A percentile compares a stretch with the other conserved stretches of the same genome.
Conservation (phyloP, 2,113 vertebrate genomes). For the Halcyon senegalensis region DNA sequence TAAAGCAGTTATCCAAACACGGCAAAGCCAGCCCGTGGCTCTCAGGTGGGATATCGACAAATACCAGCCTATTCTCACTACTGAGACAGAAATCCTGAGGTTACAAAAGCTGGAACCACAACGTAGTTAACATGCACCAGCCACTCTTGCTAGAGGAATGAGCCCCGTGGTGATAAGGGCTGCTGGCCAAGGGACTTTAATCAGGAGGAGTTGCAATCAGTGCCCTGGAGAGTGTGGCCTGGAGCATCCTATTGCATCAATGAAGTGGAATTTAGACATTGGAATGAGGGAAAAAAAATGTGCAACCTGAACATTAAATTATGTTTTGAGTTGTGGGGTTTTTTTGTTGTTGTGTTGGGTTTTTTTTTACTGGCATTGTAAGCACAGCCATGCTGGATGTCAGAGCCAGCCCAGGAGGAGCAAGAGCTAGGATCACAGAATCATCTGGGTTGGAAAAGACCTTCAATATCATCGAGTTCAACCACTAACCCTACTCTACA, state of each 20-base stretch:
- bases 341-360: background rate
- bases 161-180: background rate
- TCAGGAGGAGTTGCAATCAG: background rate
- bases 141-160: background rate
- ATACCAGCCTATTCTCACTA: background rate
- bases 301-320: background rate
- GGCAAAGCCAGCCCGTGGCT: background rate
- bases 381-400: rapidly evolving
- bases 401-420: background rate
- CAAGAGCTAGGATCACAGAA: background rate
- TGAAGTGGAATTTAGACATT: background rate
- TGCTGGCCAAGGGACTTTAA: constrained; percentile 30
- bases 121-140: background rate
- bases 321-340: background rate
- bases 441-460: too few relatives aligned
- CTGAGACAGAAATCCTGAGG: background rate
- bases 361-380: background rate
- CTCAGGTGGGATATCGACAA: constrained; percentile 13
- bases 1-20: background rate
- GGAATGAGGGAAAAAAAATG: background rate
- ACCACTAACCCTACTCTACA: too few relatives aligned
- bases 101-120: background rate
- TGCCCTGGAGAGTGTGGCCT: background rate
- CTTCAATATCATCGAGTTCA: too few relatives aligned
- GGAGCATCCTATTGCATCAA: background rate